Conservation (phyloP, 2,888 invertebrate genomes). For the Harpalus rubripes region DNA sequence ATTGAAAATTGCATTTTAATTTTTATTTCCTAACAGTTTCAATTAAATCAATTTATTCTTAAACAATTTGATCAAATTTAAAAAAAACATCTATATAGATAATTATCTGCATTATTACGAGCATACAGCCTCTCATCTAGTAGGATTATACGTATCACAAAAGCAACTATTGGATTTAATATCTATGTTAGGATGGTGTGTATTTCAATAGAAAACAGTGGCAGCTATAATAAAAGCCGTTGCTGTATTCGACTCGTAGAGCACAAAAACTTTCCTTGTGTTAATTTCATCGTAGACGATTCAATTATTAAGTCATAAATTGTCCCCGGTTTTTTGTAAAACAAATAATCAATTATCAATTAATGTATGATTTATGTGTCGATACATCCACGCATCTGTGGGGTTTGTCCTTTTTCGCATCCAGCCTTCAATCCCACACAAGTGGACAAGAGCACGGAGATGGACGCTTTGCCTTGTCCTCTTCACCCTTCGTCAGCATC, state of each 20-base stretch:
- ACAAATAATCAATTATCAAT: neutral
- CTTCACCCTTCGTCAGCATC: neutral
- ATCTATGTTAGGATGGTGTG: no score
- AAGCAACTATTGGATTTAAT: no score
- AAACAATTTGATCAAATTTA: no score
- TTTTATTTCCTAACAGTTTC: no score
- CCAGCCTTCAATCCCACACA: slow-evolving; percentile 26
- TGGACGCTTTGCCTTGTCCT: no score
- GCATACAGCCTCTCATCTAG: no score
- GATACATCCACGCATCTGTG: neutral
- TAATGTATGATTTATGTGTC: slow-evolving; percentile 34
- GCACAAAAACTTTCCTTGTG: neutral
- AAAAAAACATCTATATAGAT: no score
- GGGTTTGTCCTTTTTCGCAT: slow-evolving; percentile 2
- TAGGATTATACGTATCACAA: no score
- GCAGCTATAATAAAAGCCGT: neutral
- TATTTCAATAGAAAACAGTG: neutral
- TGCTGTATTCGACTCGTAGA: neutral
- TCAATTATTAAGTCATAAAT: slow-evolving; percentile 7
- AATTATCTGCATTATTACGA: no score
- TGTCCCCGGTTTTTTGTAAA: neutral
- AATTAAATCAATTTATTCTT: no score
- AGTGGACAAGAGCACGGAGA: slow-evolving; percentile 42
- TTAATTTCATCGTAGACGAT: neutral
- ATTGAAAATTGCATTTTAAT: no score